Percentiles rank a stretch among this genome's conserved stretches.
Evolutionary conservation across 2,113 vertebrate genomes (phyloP).

Genomic region (Cottus gobio): DNA sequence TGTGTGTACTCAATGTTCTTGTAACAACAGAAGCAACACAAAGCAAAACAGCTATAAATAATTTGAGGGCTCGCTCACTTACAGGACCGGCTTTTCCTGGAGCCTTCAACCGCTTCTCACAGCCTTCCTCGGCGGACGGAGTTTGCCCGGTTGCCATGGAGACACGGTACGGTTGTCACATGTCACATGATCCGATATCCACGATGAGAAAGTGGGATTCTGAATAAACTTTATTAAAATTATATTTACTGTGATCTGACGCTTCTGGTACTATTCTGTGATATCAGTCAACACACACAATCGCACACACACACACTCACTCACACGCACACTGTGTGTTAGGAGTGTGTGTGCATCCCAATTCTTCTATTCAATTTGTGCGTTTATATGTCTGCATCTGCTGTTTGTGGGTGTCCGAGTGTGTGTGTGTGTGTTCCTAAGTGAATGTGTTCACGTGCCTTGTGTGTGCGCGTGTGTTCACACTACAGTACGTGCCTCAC

Average conservation of each 20-base stretch:
- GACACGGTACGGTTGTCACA: constrained; percentile 8
- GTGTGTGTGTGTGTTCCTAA: background rate
- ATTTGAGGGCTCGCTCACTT: background rate
- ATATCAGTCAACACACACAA: background rate
- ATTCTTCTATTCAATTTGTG: constrained; percentile 25
- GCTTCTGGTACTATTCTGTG: background rate
- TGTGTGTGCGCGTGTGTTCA: constrained; percentile 26
- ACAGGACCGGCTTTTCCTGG: background rate
- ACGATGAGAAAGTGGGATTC: background rate
- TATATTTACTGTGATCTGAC: background rate
- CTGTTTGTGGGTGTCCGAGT: background rate
- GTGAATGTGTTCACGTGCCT: constrained; percentile 27
- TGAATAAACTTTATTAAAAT: background rate
- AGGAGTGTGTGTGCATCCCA: background rate
- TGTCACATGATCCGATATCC: constrained; percentile 16
- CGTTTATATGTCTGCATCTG: constrained; percentile 30
- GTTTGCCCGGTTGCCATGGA: constrained; percentile 20
- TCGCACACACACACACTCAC: background rate
- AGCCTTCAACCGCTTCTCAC: background rate
- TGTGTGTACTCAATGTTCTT: background rate
- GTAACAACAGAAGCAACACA: background rate
- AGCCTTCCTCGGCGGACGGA: background rate
- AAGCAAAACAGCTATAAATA: background rate
- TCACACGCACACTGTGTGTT: background rate
- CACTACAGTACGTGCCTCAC: constrained; percentile 12